A percentile compares a stretch with the other conserved stretches of the same genome.
These are phyloP conservation scores for Spilogale gracilis DNA, from an alignment of 2,113 vertebrate species.

Conservation along the genomic window DNA sequence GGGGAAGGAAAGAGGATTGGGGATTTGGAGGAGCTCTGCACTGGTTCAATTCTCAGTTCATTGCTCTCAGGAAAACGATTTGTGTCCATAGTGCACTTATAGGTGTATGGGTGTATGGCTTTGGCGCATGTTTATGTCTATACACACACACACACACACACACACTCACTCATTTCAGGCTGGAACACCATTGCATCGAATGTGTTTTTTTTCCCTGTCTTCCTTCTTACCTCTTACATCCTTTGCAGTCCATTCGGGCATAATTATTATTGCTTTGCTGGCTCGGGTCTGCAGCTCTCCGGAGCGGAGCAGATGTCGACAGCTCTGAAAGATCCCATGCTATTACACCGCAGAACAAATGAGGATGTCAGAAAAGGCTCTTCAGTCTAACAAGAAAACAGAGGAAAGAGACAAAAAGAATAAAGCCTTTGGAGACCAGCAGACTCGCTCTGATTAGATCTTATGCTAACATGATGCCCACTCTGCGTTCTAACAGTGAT, in stretches of 20 bases:
- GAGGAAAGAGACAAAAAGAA: slow-evolving; percentile 88
- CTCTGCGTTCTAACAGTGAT: slow-evolving; percentile 85
- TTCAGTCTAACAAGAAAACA: slow-evolving; percentile 88
- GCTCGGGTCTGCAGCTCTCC: slow-evolving; percentile 84
- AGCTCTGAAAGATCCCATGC: slow-evolving; percentile 86
- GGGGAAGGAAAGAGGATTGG: neutral
- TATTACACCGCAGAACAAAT: slow-evolving; percentile 89
- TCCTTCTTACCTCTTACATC: slow-evolving; percentile 75
- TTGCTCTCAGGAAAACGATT: neutral
- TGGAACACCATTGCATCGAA: neutral
- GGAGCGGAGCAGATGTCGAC: slow-evolving; percentile 89
- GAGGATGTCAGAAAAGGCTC: slow-evolving; percentile 88
- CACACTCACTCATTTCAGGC: neutral
- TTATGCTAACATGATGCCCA: slow-evolving; percentile 88
- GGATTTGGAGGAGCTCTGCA: neutral
- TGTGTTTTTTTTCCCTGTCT: slow-evolving; percentile 65
- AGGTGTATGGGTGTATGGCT: neutral
- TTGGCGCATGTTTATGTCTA: neutral
- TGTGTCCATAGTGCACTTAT: neutral
- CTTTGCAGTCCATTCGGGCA: slow-evolving; percentile 78
- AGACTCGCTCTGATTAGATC: slow-evolving; percentile 88
- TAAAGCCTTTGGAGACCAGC: slow-evolving; percentile 86
- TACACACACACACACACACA: neutral
- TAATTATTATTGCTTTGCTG: slow-evolving; percentile 86
- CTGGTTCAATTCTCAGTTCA: neutral